Evolutionary conservation across 2,797 vertebrate genomes (phyloP).

Genomic region (Thalassophryne amazonica): DNA sequence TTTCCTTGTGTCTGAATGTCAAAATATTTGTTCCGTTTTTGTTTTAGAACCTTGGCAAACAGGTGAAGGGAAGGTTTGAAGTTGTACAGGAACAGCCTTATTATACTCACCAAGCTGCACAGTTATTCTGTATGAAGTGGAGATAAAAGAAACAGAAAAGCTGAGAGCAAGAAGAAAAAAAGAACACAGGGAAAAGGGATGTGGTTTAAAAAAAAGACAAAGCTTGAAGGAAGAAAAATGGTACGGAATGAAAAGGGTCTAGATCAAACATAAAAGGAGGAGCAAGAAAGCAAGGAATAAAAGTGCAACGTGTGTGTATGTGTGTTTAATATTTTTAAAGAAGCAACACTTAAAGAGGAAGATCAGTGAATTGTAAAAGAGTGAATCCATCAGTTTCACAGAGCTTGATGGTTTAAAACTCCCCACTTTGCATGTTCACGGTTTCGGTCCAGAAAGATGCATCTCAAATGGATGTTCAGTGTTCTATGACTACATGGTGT

Average conservation of each 20-base stretch:
- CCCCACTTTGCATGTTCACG: no score
- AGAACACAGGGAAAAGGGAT: conserved; percentile 52
- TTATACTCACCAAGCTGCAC: conserved; percentile 76
- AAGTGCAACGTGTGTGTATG: conserved; percentile 63
- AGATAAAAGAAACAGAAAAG: conserved; percentile 78
- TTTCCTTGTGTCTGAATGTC: conserved; percentile 69
- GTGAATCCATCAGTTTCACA: conserved; percentile 58
- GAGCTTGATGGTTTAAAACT: conserved; percentile 62
- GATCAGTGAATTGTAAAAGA: conserved; percentile 66
- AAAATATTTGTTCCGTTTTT: conserved; percentile 80
- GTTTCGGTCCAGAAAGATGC: no score
- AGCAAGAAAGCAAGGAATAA: conserved; percentile 41
- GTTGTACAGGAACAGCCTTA: conserved; percentile 80
- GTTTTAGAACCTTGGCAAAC: conserved; percentile 71
- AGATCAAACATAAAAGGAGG: conserved; percentile 70
- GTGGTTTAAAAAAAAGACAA: conserved; percentile 29
- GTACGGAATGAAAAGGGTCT: conserved; percentile 59
- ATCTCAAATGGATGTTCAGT: no score
- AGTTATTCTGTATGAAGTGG: conserved; percentile 80
- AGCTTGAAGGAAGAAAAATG: conserved; percentile 61
- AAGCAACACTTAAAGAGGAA: conserved; percentile 62
- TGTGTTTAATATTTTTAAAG: conserved; percentile 63
- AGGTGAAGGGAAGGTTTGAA: conserved; percentile 72
- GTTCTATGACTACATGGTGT: no score
- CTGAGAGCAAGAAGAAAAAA: conserved; percentile 74